Base-by-base conservation (phyloP, 2,113 vertebrate genomes). In the human (Homo sapiens) region DNA sequence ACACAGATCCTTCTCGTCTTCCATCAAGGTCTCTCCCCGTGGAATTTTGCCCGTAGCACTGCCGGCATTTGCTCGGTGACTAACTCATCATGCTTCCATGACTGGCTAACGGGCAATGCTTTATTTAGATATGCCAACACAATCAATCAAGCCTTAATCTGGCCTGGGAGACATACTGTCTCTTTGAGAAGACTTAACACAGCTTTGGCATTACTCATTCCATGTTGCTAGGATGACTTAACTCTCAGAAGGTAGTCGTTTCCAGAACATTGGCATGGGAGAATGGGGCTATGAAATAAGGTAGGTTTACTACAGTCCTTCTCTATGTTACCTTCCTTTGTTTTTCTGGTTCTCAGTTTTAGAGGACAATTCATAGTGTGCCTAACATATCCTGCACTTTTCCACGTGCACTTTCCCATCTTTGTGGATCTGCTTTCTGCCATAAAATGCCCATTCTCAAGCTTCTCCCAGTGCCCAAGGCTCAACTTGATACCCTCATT, bases 131-230 rank as follows among this genome's bases (percentile, higher is more conserved):
- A 55, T 57, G 72, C 87, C 85, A 70, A 89, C 45, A 66, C 50
- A 70, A 95, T 89, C 90, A 55, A 82, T 91, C 94, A 94, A n/a
- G 22, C 76, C 90, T 85, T 93, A 89, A 68, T 93, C 89, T 89
- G 86, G 94, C 90, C 86, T 70, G 92, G 82, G 96, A 94, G 90
- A 85, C 64, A 57, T 38, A 43, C 52, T 68, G 48, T 85, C 72
- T 73, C 35, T 85, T 94, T 35, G 11, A 81, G 57, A 96, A 85
- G 86, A 59, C 40, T 50, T 35, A 27, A 76, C 32, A 66, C 61
- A 79, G n/a, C 40, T 76, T 61, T 30, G 38, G 40, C 90, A 17
- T 92, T 30, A 66, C 17, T 90, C 72, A n/a, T 85, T 43, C 10
- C 32, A 5, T 79, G 48, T 79, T n/a, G 13, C 55, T 61, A 27